phyloP scores from a whole-genome alignment of 2,113 vertebrate species.

The Anas platyrhynchos region DNA sequence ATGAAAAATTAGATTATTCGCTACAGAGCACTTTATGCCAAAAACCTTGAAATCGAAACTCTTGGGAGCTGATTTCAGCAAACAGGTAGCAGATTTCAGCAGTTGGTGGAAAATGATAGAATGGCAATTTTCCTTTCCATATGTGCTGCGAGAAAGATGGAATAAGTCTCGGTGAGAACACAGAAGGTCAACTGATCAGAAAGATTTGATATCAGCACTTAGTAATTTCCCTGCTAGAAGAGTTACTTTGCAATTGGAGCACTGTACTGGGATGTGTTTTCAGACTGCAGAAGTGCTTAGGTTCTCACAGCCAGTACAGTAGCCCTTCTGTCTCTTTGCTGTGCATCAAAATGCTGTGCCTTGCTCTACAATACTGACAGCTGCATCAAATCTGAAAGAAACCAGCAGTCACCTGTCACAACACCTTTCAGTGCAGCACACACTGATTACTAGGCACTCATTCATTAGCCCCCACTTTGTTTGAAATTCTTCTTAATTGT shows the following conservation, averaged over 20 bases:
- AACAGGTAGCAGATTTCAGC: background rate
- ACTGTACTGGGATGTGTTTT: background rate
- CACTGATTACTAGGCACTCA: conserved; percentile 13
- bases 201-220: background rate
- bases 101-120: background rate
- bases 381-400: conserved; percentile 20
- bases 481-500: conserved; percentile 38
- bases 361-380: background rate
- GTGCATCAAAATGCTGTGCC: background rate
- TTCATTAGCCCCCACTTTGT: conserved; percentile 44
- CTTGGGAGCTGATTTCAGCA: background rate
- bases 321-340: background rate
- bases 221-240: conserved; percentile 8
- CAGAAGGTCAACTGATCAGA: background rate
- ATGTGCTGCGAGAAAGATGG: background rate
- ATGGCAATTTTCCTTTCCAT: background rate
- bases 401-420: conserved; percentile 34
- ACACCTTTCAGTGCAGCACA: conserved; percentile 11
- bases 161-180: background rate
- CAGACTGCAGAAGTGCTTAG: background rate
- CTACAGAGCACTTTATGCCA: background rate
- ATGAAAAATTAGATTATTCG: background rate
- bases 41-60: background rate
- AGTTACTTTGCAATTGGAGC: background rate
- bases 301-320: background rate